Base-by-base conservation (phyloP, 1,140 invertebrate species). In the Listronotus oregonensis region DNA sequence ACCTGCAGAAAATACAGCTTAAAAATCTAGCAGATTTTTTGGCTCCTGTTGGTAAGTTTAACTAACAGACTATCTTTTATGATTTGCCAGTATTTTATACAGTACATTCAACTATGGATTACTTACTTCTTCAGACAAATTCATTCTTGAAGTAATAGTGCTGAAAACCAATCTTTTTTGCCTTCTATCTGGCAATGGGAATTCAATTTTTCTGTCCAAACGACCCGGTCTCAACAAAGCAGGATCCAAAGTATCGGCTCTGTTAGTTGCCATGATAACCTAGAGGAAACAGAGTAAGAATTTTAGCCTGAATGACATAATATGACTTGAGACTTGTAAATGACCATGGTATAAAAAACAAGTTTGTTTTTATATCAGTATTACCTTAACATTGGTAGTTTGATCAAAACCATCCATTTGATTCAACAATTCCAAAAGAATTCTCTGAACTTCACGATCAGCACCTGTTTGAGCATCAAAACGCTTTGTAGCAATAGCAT, bases 381-480 rank as follows among this genome's bases (percentile, higher is more conserved):
- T 70, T 80, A 92, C 91, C 85, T 99, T 99, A 14, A 99, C 97
- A 85, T 99, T 99, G 15, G 97, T 98, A 3, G 96, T 98, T 82
- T 99, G 97, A 85, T 99, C 97, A 82, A 99, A 99, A 54, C 98
- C 98, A 83, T 99, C 98, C 97, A 99, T 99, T 82, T 99, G 98
- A 84, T 99, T 99, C 0, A 99, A 83, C 10, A 99, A 83, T 77
- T 99, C 98, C 4, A 99, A 82, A 3, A 99, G 80, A 81, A 99
- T 99, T 81, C 98, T 88, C 80, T 99, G 98, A 0, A 99, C 98
- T 82, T 99, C 97, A 72, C 98, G 86, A 86, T 99, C 98, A 61
- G 97, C 97, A 73, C 97, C 97, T 72, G 97, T 99, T 82, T 99
- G 96, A 12, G 96, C 96, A 85, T 99, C 96, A 82, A 99, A 99